Conservation (phyloP, 2,888 invertebrate genomes). For the Mesopsocus fuscifrons region DNA sequence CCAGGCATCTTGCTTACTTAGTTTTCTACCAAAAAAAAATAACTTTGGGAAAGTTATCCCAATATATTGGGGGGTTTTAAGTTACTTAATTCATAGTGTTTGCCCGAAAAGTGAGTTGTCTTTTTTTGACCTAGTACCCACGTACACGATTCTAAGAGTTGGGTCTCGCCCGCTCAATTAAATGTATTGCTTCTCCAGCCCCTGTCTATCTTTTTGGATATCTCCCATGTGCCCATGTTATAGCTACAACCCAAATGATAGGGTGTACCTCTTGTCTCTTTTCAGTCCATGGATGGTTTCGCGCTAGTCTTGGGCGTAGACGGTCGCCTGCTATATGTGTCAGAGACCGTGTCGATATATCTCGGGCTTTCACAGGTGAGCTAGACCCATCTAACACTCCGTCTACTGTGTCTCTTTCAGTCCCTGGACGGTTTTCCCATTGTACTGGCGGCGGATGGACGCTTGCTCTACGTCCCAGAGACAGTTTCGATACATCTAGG, state of each 20-base stretch:
- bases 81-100: too few relatives aligned
- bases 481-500: constrained; percentile 99
- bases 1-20: constrained; percentile 8
- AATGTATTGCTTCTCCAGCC: too few relatives aligned
- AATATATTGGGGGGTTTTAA: too few relatives aligned
- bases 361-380: constrained; percentile 96
- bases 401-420: constrained; percentile 33
- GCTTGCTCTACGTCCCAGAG: constrained; percentile 98
- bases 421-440: constrained; percentile 95
- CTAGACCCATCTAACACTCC: background rate
- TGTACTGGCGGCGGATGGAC: constrained; percentile 85
- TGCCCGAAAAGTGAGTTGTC: too few relatives aligned
- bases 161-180: too few relatives aligned
- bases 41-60: too few relatives aligned
- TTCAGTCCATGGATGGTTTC: constrained; percentile 92
- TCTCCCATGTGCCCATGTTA: too few relatives aligned
- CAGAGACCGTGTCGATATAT: constrained; percentile 99
- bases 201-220: too few relatives aligned
- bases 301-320: constrained; percentile 89
- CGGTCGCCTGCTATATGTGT: constrained; percentile 96
- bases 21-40: too few relatives aligned
- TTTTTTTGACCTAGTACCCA: too few relatives aligned
- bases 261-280: constrained; percentile 17
- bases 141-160: too few relatives aligned
- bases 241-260: too few relatives aligned